These are phyloP conservation scores for Keiferia lycopersicella DNA, from an alignment of 2,888 invertebrate species.

Conservation along the genomic window DNA sequence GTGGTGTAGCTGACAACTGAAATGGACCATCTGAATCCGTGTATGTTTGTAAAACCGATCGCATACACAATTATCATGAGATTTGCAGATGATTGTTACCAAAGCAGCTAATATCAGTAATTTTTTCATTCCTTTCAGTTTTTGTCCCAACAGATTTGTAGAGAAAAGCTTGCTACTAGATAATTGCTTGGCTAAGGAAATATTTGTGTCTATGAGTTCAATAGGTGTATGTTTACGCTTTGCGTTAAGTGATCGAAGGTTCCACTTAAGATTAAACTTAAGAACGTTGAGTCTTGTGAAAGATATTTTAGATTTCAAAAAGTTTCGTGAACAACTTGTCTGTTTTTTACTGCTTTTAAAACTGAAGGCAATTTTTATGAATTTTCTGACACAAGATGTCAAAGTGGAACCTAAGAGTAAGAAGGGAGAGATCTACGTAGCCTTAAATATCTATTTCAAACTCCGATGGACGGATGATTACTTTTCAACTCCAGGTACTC, in stretches of 20 bases:
- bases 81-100: background rate
- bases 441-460: conserved; percentile 65
- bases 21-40: too few relatives aligned
- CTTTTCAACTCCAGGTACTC: conserved; percentile 64
- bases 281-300: too few relatives aligned
- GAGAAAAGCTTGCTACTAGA: background rate
- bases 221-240: background rate
- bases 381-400: background rate
- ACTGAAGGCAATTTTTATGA: background rate
- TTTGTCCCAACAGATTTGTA: background rate
- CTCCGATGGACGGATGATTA: conserved; percentile 75
- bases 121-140: background rate
- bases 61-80: too few relatives aligned
- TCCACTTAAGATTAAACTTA: background rate
- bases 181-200: background rate
- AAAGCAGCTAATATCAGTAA: background rate
- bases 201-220: background rate
- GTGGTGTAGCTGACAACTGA: too few relatives aligned
- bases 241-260: background rate
- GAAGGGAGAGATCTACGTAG: conserved; percentile 50
- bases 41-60: too few relatives aligned
- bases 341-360: too few relatives aligned
- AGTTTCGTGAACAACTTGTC: too few relatives aligned
- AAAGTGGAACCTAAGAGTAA: conserved; percentile 1
- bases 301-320: too few relatives aligned